Base-by-base conservation (phyloP, 2,888 invertebrate genomes). In the Anagyrus pseudococci region DNA sequence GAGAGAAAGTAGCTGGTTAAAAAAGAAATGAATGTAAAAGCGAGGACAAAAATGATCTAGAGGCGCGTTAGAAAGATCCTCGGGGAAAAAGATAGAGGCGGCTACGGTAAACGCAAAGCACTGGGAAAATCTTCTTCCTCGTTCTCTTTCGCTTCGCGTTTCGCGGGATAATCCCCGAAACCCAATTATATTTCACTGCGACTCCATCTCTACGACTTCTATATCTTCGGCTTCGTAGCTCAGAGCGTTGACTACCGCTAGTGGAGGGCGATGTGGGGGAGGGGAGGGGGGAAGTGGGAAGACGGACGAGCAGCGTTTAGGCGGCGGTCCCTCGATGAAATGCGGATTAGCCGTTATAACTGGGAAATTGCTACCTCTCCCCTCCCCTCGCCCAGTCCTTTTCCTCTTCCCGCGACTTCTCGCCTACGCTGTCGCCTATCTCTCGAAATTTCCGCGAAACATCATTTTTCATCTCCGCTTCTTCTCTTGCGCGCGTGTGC, bases 171-270 rank as follows among this genome's bases (percentile, higher is more conserved):
- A 80, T 80, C 80, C 79, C 75, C 73, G 75, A 80, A 79, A 80
- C 78, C 77, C 77, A 80, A 80, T 80, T 80, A 80, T 80, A 80
- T 79, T 80, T 80, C 77, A 78, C 79, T 77, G 78, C 79, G 76
- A 79, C 77, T 80, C 29, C 50, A n/a, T n/a, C n/a, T n/a, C n/a
- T n/a, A 75, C 76, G 77, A 78, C 77, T 79, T 78, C 73, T 77
- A 76, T 75, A 74, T 73, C 71, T 71, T 22, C 22, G 20, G 19
- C 29, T 29, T 10, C 29, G 3, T 15, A 15, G 33, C 33, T 37
- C 33, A 1, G 8, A 4, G 4, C 22, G n/a, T 15, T 37, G 41
- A 23, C 25, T 46, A 17, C 1, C 33, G 8, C 22, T 4, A 1
- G 23, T 52, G 56, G 62, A 62, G 58, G 50, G 63, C 58, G 37